Evolutionary conservation across 2,888 invertebrate genomes (phyloP).

Genomic region (Romanomermis culicivorax): DNA sequence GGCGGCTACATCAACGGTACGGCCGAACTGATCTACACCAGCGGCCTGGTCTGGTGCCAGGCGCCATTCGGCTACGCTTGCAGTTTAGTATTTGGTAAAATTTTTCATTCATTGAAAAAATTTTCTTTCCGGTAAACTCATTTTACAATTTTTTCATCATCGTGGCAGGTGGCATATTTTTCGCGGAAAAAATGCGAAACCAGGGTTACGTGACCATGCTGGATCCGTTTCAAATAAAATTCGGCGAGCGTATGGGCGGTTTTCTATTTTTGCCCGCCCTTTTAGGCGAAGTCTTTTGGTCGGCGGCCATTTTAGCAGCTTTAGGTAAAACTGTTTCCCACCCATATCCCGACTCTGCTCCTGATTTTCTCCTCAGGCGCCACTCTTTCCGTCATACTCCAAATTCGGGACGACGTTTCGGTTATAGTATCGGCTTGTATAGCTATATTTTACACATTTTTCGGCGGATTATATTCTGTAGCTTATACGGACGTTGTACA

Average conservation of each 20-base stretch:
- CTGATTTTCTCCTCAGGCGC: constrained; percentile 44
- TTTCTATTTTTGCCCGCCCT: constrained; percentile 82
- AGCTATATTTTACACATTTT: constrained; percentile 87
- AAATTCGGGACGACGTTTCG: constrained; percentile 73
- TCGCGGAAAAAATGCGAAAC: constrained; percentile 88
- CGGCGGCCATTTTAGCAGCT: constrained; percentile 86
- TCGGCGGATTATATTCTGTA: constrained; percentile 90
- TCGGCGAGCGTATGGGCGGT: constrained; percentile 92
- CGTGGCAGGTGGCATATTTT: constrained; percentile 67
- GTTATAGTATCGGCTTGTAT: constrained; percentile 86
- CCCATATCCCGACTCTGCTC: neutral
- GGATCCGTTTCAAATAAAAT: constrained; percentile 86
- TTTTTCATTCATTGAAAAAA: constrained; percentile 6
- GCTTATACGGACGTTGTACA: constrained; percentile 97
- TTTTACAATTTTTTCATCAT: neutral
- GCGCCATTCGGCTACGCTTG: constrained; percentile 96
- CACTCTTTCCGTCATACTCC: constrained; percentile 83
- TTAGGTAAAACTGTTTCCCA: constrained; percentile 41
- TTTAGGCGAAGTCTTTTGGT: constrained; percentile 96
- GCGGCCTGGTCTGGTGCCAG: constrained; percentile 85
- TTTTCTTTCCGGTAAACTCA: neutral
- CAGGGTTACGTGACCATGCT: constrained; percentile 96
- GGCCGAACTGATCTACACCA: constrained; percentile 81
- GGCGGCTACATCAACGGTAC: constrained; percentile 99
- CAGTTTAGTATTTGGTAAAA: constrained; percentile 71